Conservation (phyloP, 2,888 invertebrate species). For the Cheilosia impressa region DNA sequence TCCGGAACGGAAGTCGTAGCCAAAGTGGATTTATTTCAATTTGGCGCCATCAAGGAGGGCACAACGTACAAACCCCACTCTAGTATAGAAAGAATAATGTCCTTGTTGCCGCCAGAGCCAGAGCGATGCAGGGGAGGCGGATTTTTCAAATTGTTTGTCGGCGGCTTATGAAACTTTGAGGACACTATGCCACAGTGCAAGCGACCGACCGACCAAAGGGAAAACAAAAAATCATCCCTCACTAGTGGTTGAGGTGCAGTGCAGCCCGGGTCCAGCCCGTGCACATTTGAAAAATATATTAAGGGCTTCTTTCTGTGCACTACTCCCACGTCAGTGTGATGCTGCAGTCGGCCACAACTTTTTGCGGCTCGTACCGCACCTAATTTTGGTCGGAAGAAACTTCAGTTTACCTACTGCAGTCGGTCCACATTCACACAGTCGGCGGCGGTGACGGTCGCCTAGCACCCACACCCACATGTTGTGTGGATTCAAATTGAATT, state of each 20-base stretch:
- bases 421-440: background rate
- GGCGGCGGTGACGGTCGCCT: constrained; percentile 9
- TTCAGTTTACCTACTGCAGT: constrained; percentile 68
- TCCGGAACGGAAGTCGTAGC: constrained; percentile 37
- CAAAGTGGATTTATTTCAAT: constrained; percentile 70
- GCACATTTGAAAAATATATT: constrained; percentile 63
- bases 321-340: constrained; percentile 27
- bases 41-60: constrained; percentile 54
- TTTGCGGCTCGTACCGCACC: constrained; percentile 62
- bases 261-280: background rate
- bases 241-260: constrained; percentile 11
- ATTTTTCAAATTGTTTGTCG: constrained; percentile 55
- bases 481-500: constrained; percentile 72
- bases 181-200: constrained; percentile 14
- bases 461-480: constrained; percentile 49
- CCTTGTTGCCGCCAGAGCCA: constrained; percentile 29
- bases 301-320: constrained; percentile 14
- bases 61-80: background rate
- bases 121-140: constrained; percentile 10
- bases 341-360: constrained; percentile 59
- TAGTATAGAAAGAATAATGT: constrained; percentile 32
- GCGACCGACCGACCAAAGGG: background rate
- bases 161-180: constrained; percentile 47
- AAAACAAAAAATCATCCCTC: constrained; percentile 33
- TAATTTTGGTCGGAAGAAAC: constrained; percentile 68